A percentile compares a stretch with the other conserved stretches of the same genome.
Evolutionary conservation across 2,797 vertebrate species (phyloP).

Genomic region (Rhynchonycteris naso): DNA sequence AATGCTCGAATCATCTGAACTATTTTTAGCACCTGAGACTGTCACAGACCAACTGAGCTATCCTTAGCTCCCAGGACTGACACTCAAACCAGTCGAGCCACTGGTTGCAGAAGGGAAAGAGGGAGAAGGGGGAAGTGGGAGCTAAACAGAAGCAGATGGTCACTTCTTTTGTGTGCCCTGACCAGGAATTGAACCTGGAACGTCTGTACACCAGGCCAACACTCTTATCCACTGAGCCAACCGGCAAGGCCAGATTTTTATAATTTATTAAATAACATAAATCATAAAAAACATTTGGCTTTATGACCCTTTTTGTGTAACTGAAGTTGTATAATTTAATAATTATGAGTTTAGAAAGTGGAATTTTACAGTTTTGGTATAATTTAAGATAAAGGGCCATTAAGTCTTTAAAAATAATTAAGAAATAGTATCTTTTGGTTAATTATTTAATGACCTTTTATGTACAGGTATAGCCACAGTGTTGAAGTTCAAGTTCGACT

Average conservation of each 20-base stretch:
- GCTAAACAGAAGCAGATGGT: no score
- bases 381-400: not conserved
- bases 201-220: no score
- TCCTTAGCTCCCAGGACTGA: no score
- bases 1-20: no score
- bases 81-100: no score
- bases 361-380: not conserved
- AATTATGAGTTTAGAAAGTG: not conserved
- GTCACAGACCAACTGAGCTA: no score
- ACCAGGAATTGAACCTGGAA: no score
- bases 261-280: constrained; percentile 31
- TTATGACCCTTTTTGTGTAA: constrained; percentile 24
- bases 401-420: constrained; percentile 27
- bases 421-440: not conserved
- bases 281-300: not conserved
- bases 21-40: no score
- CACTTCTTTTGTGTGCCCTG: no score
- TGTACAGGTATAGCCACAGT: constrained; percentile 95
- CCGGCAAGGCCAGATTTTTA: not conserved
- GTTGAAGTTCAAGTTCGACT: constrained; percentile 98
- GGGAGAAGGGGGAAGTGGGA: no score
- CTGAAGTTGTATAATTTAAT: not conserved
- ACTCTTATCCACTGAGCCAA: no score
- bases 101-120: no score
- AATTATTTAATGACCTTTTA: constrained; percentile 65